Evolutionary conservation across 2,797 vertebrate species (phyloP), one percentile per base, ranked within the genome.

Genomic region (Spinibarbus caldwelli): DNA sequence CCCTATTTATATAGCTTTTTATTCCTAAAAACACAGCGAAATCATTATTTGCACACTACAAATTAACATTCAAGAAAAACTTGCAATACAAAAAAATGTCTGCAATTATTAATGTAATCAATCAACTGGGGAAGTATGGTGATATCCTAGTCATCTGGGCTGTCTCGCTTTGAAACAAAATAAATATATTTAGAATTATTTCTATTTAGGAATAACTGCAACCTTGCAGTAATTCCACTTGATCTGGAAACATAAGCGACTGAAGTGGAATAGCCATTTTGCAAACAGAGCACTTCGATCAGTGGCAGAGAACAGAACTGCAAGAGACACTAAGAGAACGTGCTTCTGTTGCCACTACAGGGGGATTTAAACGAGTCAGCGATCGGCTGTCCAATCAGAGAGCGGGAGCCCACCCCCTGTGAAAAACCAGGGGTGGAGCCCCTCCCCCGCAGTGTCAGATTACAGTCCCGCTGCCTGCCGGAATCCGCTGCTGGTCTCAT

Each of bases 321-420:
- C 76, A 66, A 7, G 52, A n/a, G 36, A 59, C 71, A 47, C 15
- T 6, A 52, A 52, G 59, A 80, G 52, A 73, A 41, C 78, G 80
- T 80, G 68, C 77, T 86, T 86, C 85, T 86, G 85, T 86, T 93
- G 92, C 92, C 89, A 93, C 91, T 91, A 89, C 92, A 89, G 92
- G 93, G 83, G 94, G 91, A 94, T 95, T 95, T 95, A 95, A 95
- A 95, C 96, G 95, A 91, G 96, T 97, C 96, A 91, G 80, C 75
- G 47, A 38, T 36, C 85, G 73, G 54, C 41, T 31, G 82, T 6
- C 57, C 83, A 92, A 93, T 88, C 89, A 90, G 79, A 88, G 21
- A 54, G 83, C 87, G 36, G 23, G 70, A 67, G 77, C 84, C 86
- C 84, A 9, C 93, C 90, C 89, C 88, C 83, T n/a, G 52, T 41